Evolutionary conservation across 2,888 invertebrate genomes (phyloP), one percentile per base, ranked within the genome.

Genomic region (Netelia inedita): DNA sequence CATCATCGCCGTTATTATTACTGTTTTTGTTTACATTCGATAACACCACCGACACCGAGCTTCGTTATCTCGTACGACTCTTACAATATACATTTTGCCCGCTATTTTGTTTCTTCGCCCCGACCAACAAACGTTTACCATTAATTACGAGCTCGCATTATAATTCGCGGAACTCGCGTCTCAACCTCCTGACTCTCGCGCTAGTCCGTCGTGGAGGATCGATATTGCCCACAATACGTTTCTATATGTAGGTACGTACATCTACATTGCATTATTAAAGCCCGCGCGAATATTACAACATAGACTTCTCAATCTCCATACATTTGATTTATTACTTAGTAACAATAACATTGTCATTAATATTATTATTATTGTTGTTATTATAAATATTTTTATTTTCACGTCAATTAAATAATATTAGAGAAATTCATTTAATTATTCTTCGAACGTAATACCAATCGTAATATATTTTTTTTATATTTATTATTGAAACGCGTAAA

Each of bases 221-320:
- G 71, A 71, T 71, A 71, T 21, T 71, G 41, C 19, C 71, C 41
- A 41, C 71, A 19, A 57, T 16, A 28, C 71, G 53, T 19, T 41
- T 57, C 19, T 35, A 35, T 50, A 19, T 35, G 35, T 35, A 35
- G 35, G 0, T 35, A 35, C 6, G 35, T 35, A 35, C 35, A 35
- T 35, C 35, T 6, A 35, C 35, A 35, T 35, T 35, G 35, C 43
- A 19, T 65, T 11, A 21, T 3, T 16, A 35, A 65, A 65, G 2
- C 65, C n/a, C 16, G 65, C 43, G 66, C 46, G 14, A 21, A n/a
- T 23, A 11, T 0, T 28, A 69, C 53, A 9, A 35, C 28, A n/a
- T 3, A 35, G 1, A 35, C 19, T 68, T 68, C 23, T 16, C 23
- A n/a, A 43, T 35, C 35, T 35, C 6, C 35, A 35, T 8, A 35